Evolutionary conservation across 2,797 vertebrate genomes (phyloP), one percentile per base, ranked within the genome.

Genomic region (Smutsia gigantea): DNA sequence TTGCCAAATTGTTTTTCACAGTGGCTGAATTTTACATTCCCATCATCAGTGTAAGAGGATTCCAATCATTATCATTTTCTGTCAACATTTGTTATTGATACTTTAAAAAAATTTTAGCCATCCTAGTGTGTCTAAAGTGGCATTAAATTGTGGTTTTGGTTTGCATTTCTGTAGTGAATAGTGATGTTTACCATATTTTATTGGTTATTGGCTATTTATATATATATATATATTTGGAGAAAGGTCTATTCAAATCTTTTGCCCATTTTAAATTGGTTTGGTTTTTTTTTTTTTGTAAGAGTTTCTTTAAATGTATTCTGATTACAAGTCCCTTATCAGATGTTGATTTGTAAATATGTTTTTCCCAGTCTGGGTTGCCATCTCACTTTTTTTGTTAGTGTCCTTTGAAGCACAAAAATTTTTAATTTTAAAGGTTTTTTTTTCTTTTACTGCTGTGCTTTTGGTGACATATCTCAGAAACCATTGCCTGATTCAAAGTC

Each of bases 221-320:
- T 87, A 77, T 57, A 1, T 87, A 77, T 57, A 74, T 74, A 39
- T 82, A 46, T 97, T 82, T 88, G 75, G 46, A 84, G 71, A 93
- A 87, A 72, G 61, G 57, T 69, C 85, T 86, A 10, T 81, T 96
- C 31, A 95, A 4, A 77, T 71, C 21, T 10, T 71, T 87, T 77
- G 42, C 19, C 37, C 19, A 7, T 68, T 94, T 92, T 90, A 5
- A 93, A 66, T 66, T 92, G 57, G 13, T 72, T 72, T 84, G 17
- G 68, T 27, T 90, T 51, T 83, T 90, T n/a, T n/a, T 93, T 37
- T 78, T 14, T 53, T 93, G 27, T 77, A 29, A 84, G 77, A 59
- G n/a, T 31, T 83, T 66, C 61, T 46, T 29, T 11, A 11, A 68
- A 84, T 78, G n/a, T 93, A 64, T 64, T 84, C 19, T 79, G 53